Base-by-base conservation (phyloP, 2,113 vertebrate species). In the Istiophorus platypterus region DNA sequence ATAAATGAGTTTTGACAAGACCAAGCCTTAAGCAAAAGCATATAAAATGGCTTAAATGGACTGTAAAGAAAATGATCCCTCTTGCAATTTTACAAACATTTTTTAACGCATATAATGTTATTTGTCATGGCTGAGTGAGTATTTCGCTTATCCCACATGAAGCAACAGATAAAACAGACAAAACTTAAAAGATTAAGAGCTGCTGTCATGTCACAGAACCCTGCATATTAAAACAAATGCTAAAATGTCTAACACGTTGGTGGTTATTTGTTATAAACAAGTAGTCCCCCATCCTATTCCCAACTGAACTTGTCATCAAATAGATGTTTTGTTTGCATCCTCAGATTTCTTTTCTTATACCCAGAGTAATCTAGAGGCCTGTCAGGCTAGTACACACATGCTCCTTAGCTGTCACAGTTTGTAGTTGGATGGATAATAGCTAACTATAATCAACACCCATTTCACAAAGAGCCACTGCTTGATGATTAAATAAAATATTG, bases 361-460 rank as follows among this genome's bases (percentile, higher is more conserved):
- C 34, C 13, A 29, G 39, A 34, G 13, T 73, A 73, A 77, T 68
- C 2, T 22, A 73, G 13, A 34, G 31, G 62, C 39, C 37, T 57
- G 69, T 76, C 72, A 12, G 45, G 14, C 57, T 1, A 7, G 37
- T 24, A 5, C 15, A 15, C 64, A 57, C 27, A 22, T 5, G 39
- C 58, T 52, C 52, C 42, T 58, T 4, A 24, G 62, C 31, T 63
- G 22, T 42, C 39, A 76, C 58, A 14, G 29, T 26, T 63, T 61
- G 5, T 10, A 51, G 45, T 10, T 24, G 4, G 20, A 78, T 69
- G 64, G 66, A 78, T 74, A 73, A 81, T 65, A 0, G 64, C 22
- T 39, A 20, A 69, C 69, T 56, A 39, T 7, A 11, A 47, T 18
- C 17, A 31, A 73, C 47, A 68, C 72, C 67, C 52, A 56, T 68